These are phyloP conservation scores for Erpobdella octoculata DNA, from an alignment of 2,888 invertebrate species.

Conservation along the genomic window DNA sequence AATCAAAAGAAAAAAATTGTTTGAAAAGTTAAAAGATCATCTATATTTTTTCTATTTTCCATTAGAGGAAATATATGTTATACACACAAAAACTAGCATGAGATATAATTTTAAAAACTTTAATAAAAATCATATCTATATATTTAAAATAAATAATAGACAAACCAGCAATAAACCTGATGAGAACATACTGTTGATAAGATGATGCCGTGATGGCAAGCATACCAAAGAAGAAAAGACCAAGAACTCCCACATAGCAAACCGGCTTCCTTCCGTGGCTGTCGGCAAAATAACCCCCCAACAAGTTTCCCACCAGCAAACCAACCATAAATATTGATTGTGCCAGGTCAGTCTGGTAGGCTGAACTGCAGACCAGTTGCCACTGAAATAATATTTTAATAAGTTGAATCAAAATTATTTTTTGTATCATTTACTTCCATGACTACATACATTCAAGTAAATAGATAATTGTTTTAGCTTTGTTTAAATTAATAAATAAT, in stretches of 20 bases:
- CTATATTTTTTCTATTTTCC: no score
- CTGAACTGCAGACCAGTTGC: conserved; percentile 36
- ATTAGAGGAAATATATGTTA: no score
- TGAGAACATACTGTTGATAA: conserved; percentile 18
- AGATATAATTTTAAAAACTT: no score
- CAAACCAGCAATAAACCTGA: neutral
- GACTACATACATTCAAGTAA: no score
- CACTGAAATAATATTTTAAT: no score
- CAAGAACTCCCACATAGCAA: conserved; percentile 30
- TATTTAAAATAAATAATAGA: neutral
- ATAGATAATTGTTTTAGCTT: neutral
- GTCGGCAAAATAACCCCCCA: conserved; percentile 37
- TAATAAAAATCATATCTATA: neutral
- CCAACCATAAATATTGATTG: conserved; percentile 38
- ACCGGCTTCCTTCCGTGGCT: conserved; percentile 33
- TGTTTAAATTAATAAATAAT: neutral
- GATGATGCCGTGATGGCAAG: conserved; percentile 23
- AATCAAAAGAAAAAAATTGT: neutral
- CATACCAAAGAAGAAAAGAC: conserved; percentile 29
- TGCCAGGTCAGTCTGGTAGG: conserved; percentile 35
- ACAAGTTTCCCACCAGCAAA: conserved; percentile 35
- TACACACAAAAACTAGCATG: no score
- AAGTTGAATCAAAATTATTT: no score
- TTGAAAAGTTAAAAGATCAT: neutral
- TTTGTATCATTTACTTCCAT: no score